Base-by-base conservation (phyloP, 2,797 vertebrate genomes). In the Tragelaphus eurycerus region DNA sequence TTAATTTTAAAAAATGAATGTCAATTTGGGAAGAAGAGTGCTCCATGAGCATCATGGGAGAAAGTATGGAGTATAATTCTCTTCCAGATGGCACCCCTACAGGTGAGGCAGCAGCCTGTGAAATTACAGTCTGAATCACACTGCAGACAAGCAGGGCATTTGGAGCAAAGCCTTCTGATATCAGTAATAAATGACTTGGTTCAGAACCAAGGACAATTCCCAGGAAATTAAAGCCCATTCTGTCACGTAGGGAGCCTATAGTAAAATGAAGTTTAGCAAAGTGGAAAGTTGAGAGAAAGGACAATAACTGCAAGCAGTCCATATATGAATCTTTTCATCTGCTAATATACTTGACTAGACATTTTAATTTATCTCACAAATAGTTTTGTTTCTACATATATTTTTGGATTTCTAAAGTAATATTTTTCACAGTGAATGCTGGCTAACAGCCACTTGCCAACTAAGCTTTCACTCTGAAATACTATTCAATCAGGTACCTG, bases 111-210 rank as follows among this genome's bases (percentile, higher is more conserved):
- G 98, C 97, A 98, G 99, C 99, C 99, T 99, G 99, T 99, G 99
- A 99, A 99, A 99, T 99, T 99, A 98, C 99, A 98, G 99, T 99
- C 98, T 99, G 98, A 99, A 99, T 99, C 99, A 99, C 98, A 98
- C 98, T 98, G 97, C 98, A 96, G 96, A 98, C 98, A 98, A 99
- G 97, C 98, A 96, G 96, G 89, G 98, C 95, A 92, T 96, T 96
- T 76, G 90, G 97, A 99, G 97, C 96, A 98, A 95, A 98, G 92
- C 2, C 59, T 98, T 98, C 96, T 90, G 97, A 96, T 98, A 67
- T 83, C 95, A 96, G 98, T 98, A 99, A 98, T 99, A 98, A 99
- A 99, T 98, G 88, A 96, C 96, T 98, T 97, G 96, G 95, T 97
- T 98, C 96, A 96, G 97, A 96, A 98, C 97, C 96, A 83, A 67